Conservation (phyloP, 2,888 invertebrate species). For the Plebejus anna region DNA sequence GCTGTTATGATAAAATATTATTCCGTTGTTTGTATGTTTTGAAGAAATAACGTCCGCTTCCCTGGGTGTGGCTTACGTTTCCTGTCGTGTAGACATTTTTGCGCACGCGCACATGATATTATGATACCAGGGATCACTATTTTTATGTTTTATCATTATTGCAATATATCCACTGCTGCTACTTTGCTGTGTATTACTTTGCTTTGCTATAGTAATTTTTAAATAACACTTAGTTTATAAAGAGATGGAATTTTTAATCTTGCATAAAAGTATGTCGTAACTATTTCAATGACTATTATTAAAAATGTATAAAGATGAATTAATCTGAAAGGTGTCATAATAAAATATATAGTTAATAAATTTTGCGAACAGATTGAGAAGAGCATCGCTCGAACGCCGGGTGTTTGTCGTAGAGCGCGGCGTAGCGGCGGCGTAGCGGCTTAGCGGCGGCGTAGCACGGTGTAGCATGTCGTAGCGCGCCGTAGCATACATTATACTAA, state of each 20-base stretch:
- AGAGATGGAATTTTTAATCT: neutral
- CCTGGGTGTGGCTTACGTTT: neutral
- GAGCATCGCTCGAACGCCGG: neutral
- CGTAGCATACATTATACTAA: neutral
- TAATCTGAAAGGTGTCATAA: neutral
- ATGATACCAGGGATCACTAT: neutral
- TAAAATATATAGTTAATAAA: neutral
- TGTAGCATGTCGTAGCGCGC: neutral
- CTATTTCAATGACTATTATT: neutral
- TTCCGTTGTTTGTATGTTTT: neutral
- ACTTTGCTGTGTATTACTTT: neutral
- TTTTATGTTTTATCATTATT: neutral
- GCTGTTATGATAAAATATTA: neutral
- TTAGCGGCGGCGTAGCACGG: neutral
- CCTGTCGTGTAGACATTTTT: neutral
- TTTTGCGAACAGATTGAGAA: neutral
- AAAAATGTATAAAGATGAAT: neutral
- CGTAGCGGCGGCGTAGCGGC: conserved; percentile 9
- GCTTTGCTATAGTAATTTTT: neutral
- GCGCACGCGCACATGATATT: conserved; percentile 3
- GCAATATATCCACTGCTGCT: too few relatives aligned
- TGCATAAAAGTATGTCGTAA: neutral
- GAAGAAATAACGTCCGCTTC: conserved; percentile 1
- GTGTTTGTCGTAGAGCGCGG: neutral
- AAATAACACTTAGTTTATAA: neutral